Evolutionary conservation across 2,113 vertebrate genomes (phyloP).

Genomic region (Morone saxatilis): DNA sequence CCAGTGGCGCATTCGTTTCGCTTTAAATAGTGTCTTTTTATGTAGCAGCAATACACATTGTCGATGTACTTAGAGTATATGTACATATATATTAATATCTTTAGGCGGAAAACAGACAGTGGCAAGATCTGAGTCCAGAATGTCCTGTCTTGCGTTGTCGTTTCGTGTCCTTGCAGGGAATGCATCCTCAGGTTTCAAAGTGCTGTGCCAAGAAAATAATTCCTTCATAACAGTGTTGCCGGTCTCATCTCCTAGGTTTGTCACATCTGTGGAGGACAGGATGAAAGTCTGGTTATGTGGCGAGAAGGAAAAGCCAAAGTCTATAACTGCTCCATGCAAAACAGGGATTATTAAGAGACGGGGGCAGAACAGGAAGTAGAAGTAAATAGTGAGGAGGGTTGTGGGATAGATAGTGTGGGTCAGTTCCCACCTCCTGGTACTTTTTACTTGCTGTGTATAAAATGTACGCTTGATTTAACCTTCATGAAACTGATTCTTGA

Average conservation of each 20-base stretch:
- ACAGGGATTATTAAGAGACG: neutral
- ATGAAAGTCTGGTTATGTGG: slow-evolving; percentile 36
- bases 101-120: slow-evolving; percentile 56
- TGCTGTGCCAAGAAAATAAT: slow-evolving; percentile 90
- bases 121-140: slow-evolving; percentile 44
- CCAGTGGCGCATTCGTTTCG: slow-evolving; percentile 67
- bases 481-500: neutral
- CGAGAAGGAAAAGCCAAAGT: neutral
- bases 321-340: slow-evolving; percentile 6
- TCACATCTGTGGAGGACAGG: slow-evolving; percentile 89
- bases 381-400: neutral
- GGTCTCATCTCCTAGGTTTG: slow-evolving; percentile 93
- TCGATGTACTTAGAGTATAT: slow-evolving; percentile 59
- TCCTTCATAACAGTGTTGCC: slow-evolving; percentile 89
- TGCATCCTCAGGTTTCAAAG: slow-evolving; percentile 93
- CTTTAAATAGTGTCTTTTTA: slow-evolving; percentile 60
- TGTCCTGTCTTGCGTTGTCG: slow-evolving; percentile 50
- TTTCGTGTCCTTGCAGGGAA: slow-evolving; percentile 87
- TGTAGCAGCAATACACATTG: slow-evolving; percentile 82
- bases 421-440: neutral
- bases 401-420: neutral
- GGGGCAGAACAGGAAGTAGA: neutral
- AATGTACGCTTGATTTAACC: neutral
- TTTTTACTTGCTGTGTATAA: neutral
- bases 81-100: slow-evolving; percentile 76